A percentile compares a stretch with the other conserved stretches of the same genome.
phyloP scores from a whole-genome alignment of 2,888 invertebrate species.

The Andrena haemorrhoa region DNA sequence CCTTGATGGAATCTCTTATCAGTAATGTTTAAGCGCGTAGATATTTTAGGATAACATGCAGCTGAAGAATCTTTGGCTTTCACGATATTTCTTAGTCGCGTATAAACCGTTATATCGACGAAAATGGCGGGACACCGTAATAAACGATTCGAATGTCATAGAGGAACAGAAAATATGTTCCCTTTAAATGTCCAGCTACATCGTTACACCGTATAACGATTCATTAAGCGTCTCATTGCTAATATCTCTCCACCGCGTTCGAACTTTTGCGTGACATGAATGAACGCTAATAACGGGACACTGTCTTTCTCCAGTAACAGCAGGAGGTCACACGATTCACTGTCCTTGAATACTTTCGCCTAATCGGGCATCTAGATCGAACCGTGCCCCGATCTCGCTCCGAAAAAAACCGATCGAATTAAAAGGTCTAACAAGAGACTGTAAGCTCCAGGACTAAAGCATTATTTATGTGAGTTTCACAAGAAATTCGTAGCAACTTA shows the following conservation, averaged over 20 bases:
- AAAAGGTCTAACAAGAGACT: not conserved
- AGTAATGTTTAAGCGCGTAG: not conserved
- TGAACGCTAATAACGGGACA: slow-evolving; percentile 64
- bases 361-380: slow-evolving; percentile 58
- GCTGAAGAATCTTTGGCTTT: not conserved
- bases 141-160: slow-evolving; percentile 2
- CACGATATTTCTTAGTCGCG: not conserved
- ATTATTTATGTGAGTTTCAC: not conserved
- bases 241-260: slow-evolving; percentile 33
- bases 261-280: slow-evolving; percentile 57
- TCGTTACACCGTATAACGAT: slow-evolving; percentile 26
- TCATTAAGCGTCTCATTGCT: slow-evolving; percentile 34
- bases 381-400: slow-evolving; percentile 28
- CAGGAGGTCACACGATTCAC: slow-evolving; percentile 68
- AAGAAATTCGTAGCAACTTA: not conserved
- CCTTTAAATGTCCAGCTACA: not conserved
- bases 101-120: slow-evolving; percentile 17
- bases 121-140: not conserved
- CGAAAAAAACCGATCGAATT: not conserved
- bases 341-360: slow-evolving; percentile 78
- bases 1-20: not conserved
- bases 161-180: not conserved
- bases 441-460: not conserved
- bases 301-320: slow-evolving; percentile 54
- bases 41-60: slow-evolving; percentile 3